phyloP scores from a whole-genome alignment of 2,797 vertebrate species.

The Mormyrops boulengeri region DNA sequence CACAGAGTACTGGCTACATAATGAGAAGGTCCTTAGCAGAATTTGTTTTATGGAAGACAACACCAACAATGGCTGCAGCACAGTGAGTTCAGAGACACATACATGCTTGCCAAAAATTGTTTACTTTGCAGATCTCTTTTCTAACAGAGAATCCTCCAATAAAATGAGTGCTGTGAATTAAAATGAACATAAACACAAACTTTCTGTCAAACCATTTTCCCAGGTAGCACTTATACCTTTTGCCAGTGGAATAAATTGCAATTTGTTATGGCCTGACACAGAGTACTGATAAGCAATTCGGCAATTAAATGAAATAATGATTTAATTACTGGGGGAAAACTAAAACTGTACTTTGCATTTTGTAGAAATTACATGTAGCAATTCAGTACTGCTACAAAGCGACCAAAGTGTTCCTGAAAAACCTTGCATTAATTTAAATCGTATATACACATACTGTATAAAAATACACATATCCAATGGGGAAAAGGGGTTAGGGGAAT shows the following conservation, averaged over 20 bases:
- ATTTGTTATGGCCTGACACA: neutral
- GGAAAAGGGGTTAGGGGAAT: neutral
- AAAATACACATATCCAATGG: neutral
- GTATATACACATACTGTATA: neutral
- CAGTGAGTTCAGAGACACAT: conserved; percentile 67
- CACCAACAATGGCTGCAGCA: conserved; percentile 70
- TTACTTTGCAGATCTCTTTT: neutral
- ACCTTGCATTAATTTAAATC: neutral
- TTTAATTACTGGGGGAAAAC: neutral
- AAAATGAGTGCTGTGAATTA: neutral
- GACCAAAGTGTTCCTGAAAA: neutral
- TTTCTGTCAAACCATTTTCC: neutral
- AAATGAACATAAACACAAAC: neutral
- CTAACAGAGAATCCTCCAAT: neutral
- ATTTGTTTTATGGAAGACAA: conserved; percentile 83
- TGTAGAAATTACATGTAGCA: neutral
- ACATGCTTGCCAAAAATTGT: neutral
- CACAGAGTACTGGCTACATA: conserved; percentile 90
- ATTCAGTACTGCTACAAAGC: neutral
- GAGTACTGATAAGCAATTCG: neutral
- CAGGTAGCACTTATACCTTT: neutral
- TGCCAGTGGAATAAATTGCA: neutral
- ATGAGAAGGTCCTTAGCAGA: conserved; percentile 80
- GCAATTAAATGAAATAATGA: neutral
- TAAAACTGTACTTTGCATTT: neutral